A percentile compares a stretch with the other conserved stretches of the same genome.
These are phyloP conservation scores for Pavo muticus DNA, from an alignment of 2,113 vertebrate species.

Conservation along the genomic window DNA sequence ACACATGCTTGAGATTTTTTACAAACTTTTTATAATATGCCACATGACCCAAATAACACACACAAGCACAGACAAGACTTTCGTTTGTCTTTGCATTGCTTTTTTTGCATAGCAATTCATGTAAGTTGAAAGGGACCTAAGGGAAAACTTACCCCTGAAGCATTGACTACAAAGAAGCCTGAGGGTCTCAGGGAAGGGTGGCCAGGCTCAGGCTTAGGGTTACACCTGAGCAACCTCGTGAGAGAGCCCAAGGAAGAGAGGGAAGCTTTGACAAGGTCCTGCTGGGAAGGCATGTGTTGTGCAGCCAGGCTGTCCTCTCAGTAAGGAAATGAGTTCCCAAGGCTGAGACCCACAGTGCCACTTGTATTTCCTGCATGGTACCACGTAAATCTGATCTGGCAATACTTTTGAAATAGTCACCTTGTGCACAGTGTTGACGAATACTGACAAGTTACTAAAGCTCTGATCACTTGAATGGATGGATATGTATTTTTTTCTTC, in stretches of 20 bases:
- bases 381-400: neutral
- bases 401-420: neutral
- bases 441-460: neutral
- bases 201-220: neutral
- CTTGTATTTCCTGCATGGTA: fast-evolving
- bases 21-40: neutral
- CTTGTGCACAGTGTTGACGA: neutral
- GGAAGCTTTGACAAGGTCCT: neutral
- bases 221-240: neutral
- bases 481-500: neutral
- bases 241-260: neutral
- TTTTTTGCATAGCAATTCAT: neutral
- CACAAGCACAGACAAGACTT: neutral
- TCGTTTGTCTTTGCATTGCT: neutral
- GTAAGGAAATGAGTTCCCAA: neutral
- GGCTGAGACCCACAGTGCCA: fast-evolving
- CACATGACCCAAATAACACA: neutral
- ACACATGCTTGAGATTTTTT: neutral
- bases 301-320: fast-evolving
- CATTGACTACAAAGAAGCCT: fast-evolving
- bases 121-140: neutral
- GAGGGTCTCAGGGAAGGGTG: fast-evolving
- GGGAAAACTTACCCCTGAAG: neutral
- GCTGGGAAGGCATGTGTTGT: neutral
- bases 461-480: neutral